Evolutionary conservation across 1,140 invertebrate genomes (phyloP).

Genomic region (Nasonia longicornis): DNA sequence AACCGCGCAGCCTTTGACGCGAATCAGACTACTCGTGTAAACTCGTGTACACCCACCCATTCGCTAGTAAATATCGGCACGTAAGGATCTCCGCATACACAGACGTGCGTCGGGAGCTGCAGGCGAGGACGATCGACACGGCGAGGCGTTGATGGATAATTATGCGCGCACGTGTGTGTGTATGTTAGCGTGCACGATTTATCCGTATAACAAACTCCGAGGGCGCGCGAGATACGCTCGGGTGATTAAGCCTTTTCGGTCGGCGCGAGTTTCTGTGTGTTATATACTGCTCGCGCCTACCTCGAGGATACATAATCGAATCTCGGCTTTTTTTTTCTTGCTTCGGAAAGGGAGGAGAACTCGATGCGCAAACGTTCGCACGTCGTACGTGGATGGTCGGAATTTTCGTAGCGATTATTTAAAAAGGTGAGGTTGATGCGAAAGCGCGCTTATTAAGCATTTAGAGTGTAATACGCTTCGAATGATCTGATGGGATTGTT

Average conservation of each 20-base stretch:
- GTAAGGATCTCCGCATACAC: conserved; percentile 12
- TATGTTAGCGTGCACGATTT: conserved; percentile 13
- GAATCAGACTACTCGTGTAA: neutral
- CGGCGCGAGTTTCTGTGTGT: too few relatives aligned
- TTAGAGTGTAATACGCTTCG: conserved; percentile 11
- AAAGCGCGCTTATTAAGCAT: conserved; percentile 24
- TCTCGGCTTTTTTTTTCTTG: neutral
- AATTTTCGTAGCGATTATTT: neutral
- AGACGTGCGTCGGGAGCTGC: neutral
- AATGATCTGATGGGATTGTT: conserved; percentile 10
- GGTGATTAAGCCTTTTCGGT: conserved; percentile 31
- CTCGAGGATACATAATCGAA: conserved; percentile 22
- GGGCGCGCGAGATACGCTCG: conserved; percentile 24
- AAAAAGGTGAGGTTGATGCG: neutral
- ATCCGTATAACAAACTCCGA: conserved; percentile 3
- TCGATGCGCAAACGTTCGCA: conserved; percentile 4
- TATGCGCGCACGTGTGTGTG: conserved; percentile 10
- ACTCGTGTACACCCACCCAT: neutral
- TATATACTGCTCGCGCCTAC: neutral
- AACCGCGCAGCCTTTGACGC: neutral
- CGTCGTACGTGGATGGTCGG: neutral
- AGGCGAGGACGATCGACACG: neutral
- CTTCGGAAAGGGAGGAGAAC: neutral
- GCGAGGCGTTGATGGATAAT: conserved; percentile 43
- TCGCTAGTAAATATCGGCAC: conserved; percentile 24